Conservation (phyloP, 2,888 invertebrate species). For the Coecobrya sp. region DNA sequence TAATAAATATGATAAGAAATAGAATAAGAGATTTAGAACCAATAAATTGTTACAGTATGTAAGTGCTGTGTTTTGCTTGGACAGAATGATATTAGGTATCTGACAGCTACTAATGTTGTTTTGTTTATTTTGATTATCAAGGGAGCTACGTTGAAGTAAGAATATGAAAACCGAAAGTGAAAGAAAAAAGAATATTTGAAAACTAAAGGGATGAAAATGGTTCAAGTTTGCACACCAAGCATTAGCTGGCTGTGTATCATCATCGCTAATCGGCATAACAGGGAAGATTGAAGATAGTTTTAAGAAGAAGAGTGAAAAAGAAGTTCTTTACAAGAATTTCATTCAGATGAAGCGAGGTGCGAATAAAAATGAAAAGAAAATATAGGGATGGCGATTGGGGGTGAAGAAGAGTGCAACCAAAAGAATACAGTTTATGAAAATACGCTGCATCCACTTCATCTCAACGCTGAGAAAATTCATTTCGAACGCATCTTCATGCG, state of each 20-base stretch:
- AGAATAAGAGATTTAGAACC: constrained; percentile 42
- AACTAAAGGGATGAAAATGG: constrained; percentile 71
- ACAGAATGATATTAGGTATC: neutral
- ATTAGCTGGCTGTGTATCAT: constrained; percentile 65
- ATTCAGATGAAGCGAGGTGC: constrained; percentile 44
- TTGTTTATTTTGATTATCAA: constrained; percentile 84
- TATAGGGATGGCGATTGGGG: constrained; percentile 48
- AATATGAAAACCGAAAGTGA: constrained; percentile 78
- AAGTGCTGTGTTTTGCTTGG: constrained; percentile 34
- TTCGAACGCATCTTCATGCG: constrained; percentile 48
- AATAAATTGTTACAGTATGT: constrained; percentile 64
- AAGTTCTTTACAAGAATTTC: constrained; percentile 60
- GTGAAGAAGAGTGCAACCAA: constrained; percentile 60
- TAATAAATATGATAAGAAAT: constrained; percentile 19
- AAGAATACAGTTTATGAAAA: constrained; percentile 55
- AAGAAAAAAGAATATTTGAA: constrained; percentile 78
- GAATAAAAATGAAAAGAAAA: constrained; percentile 34
- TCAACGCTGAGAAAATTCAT: constrained; percentile 40
- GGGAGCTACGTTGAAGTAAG: constrained; percentile 84
- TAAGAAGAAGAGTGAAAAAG: constrained; percentile 71
- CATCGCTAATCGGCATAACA: constrained; percentile 65
- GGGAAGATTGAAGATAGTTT: constrained; percentile 74
- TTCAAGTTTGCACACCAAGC: constrained; percentile 70
- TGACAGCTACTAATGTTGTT: constrained; percentile 78
- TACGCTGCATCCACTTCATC: constrained; percentile 64